Evolutionary conservation across 2,797 vertebrate species (phyloP).

Genomic region (Thamnophis elegans): DNA sequence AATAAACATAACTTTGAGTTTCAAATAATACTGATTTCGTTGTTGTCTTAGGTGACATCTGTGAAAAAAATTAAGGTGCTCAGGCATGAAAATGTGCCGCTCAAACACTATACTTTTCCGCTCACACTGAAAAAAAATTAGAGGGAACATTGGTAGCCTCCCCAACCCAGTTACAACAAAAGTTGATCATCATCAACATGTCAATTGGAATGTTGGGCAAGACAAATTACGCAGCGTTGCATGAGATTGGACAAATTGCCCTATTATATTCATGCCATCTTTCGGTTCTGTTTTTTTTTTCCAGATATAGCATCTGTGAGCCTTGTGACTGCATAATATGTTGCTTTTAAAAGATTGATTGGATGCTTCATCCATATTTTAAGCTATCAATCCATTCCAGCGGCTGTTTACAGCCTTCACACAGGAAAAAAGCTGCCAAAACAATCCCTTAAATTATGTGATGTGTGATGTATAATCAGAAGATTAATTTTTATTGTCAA

Average conservation of each 20-base stretch:
- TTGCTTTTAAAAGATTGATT: conserved; percentile 36
- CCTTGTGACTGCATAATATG: conserved; percentile 6
- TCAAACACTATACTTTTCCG: too few relatives aligned
- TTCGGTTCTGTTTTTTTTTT: not conserved
- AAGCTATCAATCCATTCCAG: conserved; percentile 33
- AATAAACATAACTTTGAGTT: too few relatives aligned
- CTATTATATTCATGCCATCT: not conserved
- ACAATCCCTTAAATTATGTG: conserved; percentile 29
- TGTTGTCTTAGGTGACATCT: too few relatives aligned
- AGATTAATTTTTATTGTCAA: not conserved
- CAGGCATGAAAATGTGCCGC: too few relatives aligned
- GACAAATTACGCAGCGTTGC: not conserved
- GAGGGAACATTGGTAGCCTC: too few relatives aligned
- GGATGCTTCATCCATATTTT: conserved; percentile 34
- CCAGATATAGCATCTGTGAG: not conserved
- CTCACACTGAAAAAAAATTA: too few relatives aligned
- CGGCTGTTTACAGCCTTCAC: conserved; percentile 19
- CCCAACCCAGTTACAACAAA: not conserved
- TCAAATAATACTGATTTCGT: too few relatives aligned
- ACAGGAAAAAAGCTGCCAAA: conserved; percentile 22
- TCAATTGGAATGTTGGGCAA: not conserved
- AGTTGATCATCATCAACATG: not conserved
- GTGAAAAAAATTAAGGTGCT: too few relatives aligned
- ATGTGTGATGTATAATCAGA: conserved; percentile 45
- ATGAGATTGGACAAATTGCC: not conserved